phyloP scores from a whole-genome alignment of 2,888 invertebrate species.

The Proisotoma minuta region DNA sequence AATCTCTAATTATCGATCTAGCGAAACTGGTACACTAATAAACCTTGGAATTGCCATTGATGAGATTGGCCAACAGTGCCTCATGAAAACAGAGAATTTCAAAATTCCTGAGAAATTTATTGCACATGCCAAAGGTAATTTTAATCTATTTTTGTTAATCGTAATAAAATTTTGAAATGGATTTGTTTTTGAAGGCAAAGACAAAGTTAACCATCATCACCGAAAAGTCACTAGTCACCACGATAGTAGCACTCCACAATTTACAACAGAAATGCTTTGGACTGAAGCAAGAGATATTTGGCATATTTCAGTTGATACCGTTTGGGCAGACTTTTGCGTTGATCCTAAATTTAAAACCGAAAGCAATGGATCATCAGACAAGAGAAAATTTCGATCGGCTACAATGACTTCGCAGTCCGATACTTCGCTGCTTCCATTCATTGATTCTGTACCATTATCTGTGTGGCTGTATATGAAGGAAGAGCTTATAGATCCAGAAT shows the following conservation, averaged over 20 bases:
- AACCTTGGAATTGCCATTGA: slow-evolving; percentile 61
- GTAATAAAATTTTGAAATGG: too few species aligned
- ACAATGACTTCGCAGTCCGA: slow-evolving; percentile 5
- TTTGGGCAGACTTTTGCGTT: slow-evolving; percentile 89
- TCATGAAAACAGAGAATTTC: too few species aligned
- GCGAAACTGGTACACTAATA: slow-evolving; percentile 57
- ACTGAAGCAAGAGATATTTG: slow-evolving; percentile 81
- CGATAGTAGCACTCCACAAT: slow-evolving; percentile 29
- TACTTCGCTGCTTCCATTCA: slow-evolving; percentile 56
- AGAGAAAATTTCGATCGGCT: not conserved
- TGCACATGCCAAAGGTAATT: slow-evolving; percentile 56
- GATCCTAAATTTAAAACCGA: slow-evolving; percentile 52
- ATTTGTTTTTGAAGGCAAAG: slow-evolving; percentile 20
- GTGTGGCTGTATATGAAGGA: slow-evolving; percentile 59
- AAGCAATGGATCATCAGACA: not conserved
- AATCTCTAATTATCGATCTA: slow-evolving; percentile 62
- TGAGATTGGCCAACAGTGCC: slow-evolving; percentile 50
- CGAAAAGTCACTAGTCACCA: slow-evolving; percentile 33
- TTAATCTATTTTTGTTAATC: too few species aligned
- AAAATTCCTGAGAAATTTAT: slow-evolving; percentile 78
- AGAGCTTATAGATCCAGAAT: not conserved
- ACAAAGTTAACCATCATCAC: slow-evolving; percentile 19
- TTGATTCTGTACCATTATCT: slow-evolving; percentile 81
- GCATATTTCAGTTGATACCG: slow-evolving; percentile 78
- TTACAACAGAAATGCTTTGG: slow-evolving; percentile 61